These are phyloP conservation scores for Campoletis raptor DNA, from an alignment of 2,888 invertebrate species.

Conservation along the genomic window DNA sequence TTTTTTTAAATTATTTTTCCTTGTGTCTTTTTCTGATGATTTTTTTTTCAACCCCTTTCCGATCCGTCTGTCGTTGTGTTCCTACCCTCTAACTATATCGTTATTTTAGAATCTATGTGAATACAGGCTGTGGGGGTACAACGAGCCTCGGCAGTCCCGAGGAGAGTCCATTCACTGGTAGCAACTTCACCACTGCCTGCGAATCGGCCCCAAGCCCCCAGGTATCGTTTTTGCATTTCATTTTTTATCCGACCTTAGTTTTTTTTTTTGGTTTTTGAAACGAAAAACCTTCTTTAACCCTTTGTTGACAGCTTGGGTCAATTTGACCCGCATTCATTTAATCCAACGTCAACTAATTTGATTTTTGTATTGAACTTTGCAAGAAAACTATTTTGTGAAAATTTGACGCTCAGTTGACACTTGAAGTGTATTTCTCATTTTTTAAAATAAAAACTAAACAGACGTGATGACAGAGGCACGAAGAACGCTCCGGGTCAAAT, in stretches of 20 bases:
- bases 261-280: too few species aligned
- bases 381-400: too few species aligned
- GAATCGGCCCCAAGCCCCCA: constrained; percentile 78
- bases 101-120: constrained; percentile 91
- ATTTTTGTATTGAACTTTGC: too few species aligned
- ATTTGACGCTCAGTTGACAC: too few species aligned
- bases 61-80: constrained; percentile 64
- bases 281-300: too few species aligned
- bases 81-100: constrained; percentile 68
- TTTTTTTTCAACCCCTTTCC: constrained; percentile 47
- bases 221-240: constrained; percentile 71
- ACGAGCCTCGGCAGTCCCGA: constrained; percentile 92
- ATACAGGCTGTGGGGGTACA: constrained; percentile 92
- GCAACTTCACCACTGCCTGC: constrained; percentile 73
- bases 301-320: too few species aligned
- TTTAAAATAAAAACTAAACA: too few species aligned
- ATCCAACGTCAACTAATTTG: too few species aligned
- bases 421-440: too few species aligned
- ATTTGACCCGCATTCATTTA: too few species aligned
- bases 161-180: constrained; percentile 85
- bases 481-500: background rate
- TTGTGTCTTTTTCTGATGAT: constrained; percentile 9
- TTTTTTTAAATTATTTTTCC: background rate
- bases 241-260: background rate
- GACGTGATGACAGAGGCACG: too few species aligned